Base-by-base conservation (phyloP, 2,888 invertebrate species). In the Geophilus truncorum region DNA sequence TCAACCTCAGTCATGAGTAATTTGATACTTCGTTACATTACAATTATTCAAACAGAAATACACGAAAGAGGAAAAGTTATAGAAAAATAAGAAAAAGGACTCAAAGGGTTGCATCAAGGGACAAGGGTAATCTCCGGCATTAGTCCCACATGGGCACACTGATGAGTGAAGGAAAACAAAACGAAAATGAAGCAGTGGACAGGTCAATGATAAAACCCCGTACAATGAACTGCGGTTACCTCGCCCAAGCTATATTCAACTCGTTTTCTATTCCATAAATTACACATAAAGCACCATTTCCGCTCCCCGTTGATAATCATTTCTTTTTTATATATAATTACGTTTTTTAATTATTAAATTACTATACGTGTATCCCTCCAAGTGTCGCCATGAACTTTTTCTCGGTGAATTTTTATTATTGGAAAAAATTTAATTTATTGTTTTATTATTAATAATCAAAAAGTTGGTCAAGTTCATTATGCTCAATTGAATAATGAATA, bases 391-490 rank as follows among this genome's bases (percentile, higher is more conserved):
- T 45, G 45, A 45, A 45, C 45, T 18, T 6, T 45, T 45, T 45
- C n/a, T 45, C 45, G 6, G 45, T 45, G 45, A 15, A 45, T 15
- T 18, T 18, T 2, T 5, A 40, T 7, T 40, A 12, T 12, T 15
- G n/a, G n/a, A n/a, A n/a, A n/a, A n/a, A n/a, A n/a, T n/a, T n/a
- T n/a, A n/a, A n/a, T n/a, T n/a, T n/a, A n/a, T n/a, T n/a, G n/a
- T n/a, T n/a, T 23, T 23, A 10, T 62, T 62, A 62, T 21, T 62
- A 62, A 57, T 57, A 57, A 5, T 7, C 5, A 40, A 51, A 21
- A 70, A 70, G 70, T 70, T 70, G 70, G 70, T 70, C 70, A 70
- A 70, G 70, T 70, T 70, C 70, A 70, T 70, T 70, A 70, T 70
- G 70, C 70, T 70, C 70, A 70, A 70, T 25, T 70, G 70, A 28